Evolutionary conservation across 1,140 invertebrate species (phyloP).

Genomic region (Leptoteleia sp.): DNA sequence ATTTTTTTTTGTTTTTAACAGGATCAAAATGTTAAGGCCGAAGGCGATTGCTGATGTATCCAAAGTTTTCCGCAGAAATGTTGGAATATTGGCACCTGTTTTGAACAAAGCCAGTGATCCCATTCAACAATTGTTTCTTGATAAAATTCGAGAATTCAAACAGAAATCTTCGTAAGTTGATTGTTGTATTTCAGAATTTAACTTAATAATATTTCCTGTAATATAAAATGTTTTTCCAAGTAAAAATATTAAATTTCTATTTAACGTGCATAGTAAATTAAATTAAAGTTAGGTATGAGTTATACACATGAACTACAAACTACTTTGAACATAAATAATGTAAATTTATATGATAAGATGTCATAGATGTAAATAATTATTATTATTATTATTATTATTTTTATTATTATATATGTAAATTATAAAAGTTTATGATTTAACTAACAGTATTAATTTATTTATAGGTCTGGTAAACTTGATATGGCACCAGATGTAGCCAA

Average conservation of each 20-base stretch:
- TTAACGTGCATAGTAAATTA: no score
- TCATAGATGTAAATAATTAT: no score
- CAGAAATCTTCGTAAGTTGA: conserved; percentile 86
- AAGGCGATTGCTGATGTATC: conserved; percentile 56
- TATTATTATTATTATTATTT: background rate
- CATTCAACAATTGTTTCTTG: conserved; percentile 95
- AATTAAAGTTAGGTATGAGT: no score
- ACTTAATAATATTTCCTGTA: no score
- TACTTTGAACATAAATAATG: no score
- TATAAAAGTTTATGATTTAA: no score
- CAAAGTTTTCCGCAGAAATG: conserved; percentile 82
- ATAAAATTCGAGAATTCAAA: conserved; percentile 95
- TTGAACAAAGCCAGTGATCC: conserved; percentile 91
- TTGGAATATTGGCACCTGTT: conserved; percentile 85
- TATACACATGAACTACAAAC: no score
- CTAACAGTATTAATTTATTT: no score
- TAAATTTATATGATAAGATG: no score
- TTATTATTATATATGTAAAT: background rate
- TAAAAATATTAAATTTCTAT: no score
- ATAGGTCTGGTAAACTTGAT: conserved; percentile 90
- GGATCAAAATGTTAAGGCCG: conserved; percentile 73
- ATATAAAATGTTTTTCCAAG: no score
- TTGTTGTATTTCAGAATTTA: no score
- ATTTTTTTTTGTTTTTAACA: conserved; percentile 38
- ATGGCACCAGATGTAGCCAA: conserved; percentile 88